phyloP scores from a whole-genome alignment of 2,888 invertebrate species.

The Orchesellides sinensis region DNA sequence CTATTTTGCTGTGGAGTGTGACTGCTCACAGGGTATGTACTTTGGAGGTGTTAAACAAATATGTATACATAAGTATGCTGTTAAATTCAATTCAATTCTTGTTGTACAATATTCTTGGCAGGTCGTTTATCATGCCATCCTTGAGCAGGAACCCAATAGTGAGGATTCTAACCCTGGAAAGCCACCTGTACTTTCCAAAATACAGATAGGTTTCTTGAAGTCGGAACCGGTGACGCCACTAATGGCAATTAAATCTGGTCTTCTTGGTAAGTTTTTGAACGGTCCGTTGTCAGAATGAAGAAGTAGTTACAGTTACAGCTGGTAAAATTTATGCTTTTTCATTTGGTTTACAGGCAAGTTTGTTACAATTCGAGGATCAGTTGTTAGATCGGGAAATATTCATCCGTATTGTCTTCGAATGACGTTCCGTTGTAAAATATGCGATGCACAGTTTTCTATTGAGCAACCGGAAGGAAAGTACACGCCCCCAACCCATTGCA shows the following conservation, averaged over 20 bases:
- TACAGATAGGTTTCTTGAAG: slow-evolving; percentile 66
- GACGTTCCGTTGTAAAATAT: slow-evolving; percentile 63
- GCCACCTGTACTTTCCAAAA: slow-evolving; percentile 9
- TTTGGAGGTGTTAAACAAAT: too few species aligned
- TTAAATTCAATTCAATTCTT: not conserved
- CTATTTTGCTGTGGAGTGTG: slow-evolving; percentile 67
- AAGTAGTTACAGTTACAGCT: slow-evolving; percentile 6
- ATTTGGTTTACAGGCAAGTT: slow-evolving; percentile 64
- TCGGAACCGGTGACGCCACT: slow-evolving; percentile 54
- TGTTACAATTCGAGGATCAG: slow-evolving; percentile 67
- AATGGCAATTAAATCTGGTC: slow-evolving; percentile 56
- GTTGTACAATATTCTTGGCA: not conserved
- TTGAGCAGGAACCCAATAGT: not conserved
- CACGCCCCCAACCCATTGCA: slow-evolving; percentile 58
- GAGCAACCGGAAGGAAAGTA: slow-evolving; percentile 62
- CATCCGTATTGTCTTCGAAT: slow-evolving; percentile 52
- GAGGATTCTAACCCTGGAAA: slow-evolving; percentile 4
- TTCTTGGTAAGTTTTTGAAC: slow-evolving; percentile 42
- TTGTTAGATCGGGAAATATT: slow-evolving; percentile 64
- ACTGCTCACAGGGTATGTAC: slow-evolving; percentile 68
- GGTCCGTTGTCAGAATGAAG: not conserved
- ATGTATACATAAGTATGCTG: not conserved
- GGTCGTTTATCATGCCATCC: not conserved
- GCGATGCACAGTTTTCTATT: slow-evolving; percentile 47
- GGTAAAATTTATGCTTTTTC: not conserved